phyloP scores from a whole-genome alignment of 2,113 vertebrate species.

The Picathartes gymnocephalus region DNA sequence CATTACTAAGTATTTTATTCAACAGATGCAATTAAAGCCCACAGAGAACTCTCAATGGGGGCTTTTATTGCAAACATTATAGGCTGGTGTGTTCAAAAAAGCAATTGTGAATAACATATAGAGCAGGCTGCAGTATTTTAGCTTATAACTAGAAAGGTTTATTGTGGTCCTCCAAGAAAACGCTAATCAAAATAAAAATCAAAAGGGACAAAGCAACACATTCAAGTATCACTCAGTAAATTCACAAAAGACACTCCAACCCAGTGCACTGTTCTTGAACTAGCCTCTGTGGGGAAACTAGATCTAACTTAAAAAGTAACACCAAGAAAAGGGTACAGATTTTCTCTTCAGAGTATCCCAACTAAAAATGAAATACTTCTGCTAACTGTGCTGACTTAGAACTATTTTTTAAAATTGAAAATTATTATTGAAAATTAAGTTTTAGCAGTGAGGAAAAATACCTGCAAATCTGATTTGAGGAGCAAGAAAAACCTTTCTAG shows the following conservation, averaged over 20 bases:
- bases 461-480: background rate
- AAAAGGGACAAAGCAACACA: conserved; percentile 18
- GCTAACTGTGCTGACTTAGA: background rate
- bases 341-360: background rate
- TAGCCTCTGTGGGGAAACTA: background rate
- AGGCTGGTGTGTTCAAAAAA: background rate
- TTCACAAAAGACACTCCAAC: background rate
- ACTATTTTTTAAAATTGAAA: background rate
- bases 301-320: background rate
- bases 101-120: background rate
- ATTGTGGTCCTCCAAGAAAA: conserved; percentile 3
- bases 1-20: background rate
- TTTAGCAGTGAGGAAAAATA: background rate
- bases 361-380: background rate
- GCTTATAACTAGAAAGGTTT: background rate
- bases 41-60: background rate
- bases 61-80: background rate
- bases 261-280: background rate
- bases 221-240: background rate
- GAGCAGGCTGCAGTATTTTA: conserved; percentile 8
- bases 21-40: conserved; percentile 7
- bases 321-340: background rate
- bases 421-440: background rate
- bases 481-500: background rate
- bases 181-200: conserved; percentile 6